Percentiles rank a stretch among this genome's conserved stretches.
Evolutionary conservation across 2,797 vertebrate species (phyloP).

Genomic region (Brotula barbata): DNA sequence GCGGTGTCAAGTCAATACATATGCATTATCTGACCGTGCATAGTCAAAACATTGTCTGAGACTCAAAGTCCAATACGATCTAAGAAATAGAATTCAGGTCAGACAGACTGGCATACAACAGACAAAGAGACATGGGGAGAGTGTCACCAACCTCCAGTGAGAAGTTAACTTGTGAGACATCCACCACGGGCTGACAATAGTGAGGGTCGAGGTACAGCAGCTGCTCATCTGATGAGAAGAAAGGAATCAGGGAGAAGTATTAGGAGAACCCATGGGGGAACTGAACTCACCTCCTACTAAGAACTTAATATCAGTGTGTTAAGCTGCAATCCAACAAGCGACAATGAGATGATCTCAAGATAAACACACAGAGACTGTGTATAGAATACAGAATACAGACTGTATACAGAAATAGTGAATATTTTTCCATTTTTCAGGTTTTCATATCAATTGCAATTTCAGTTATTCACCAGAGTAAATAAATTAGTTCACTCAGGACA

Average conservation of each 20-base stretch:
- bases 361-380: too few relatives aligned
- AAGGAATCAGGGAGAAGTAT: too few relatives aligned
- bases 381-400: too few relatives aligned
- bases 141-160: conserved; percentile 82
- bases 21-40: conserved; percentile 4
- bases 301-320: too few relatives aligned
- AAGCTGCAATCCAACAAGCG: too few relatives aligned
- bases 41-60: conserved; percentile 4
- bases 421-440: too few relatives aligned
- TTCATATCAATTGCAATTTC: too few relatives aligned
- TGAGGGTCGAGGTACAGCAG: conserved; percentile 94
- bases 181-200: conserved; percentile 89
- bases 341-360: too few relatives aligned
- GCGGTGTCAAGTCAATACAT: neutral
- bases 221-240: conserved; percentile 83
- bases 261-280: too few relatives aligned
- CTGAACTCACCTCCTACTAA: too few relatives aligned
- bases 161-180: conserved; percentile 82
- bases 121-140: neutral
- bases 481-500: neutral
- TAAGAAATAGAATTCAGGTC: neutral
- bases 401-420: too few relatives aligned
- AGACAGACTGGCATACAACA: neutral
- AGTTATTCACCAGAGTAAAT: neutral
- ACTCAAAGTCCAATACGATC: neutral